These are phyloP conservation scores for Torymus texanus DNA, from an alignment of 2,888 invertebrate genomes.

Conservation along the genomic window DNA sequence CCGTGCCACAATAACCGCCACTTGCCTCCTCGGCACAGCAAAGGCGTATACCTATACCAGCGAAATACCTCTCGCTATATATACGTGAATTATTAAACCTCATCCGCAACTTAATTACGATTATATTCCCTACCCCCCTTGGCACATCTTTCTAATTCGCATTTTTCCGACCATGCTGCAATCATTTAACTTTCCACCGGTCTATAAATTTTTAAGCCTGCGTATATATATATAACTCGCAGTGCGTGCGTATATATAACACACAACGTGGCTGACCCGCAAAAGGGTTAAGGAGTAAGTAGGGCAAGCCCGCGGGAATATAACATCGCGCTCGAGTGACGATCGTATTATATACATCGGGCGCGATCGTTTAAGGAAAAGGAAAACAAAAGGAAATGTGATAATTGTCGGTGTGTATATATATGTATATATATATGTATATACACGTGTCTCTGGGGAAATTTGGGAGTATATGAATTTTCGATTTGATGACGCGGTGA, in stretches of 20 bases:
- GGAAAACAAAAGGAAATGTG: neutral
- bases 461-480: conserved; percentile 14
- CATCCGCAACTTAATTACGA: too few species aligned
- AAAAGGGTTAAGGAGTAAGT: conserved; percentile 21
- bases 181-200: conserved; percentile 21
- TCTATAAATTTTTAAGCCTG: conserved; percentile 18
- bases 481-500: conserved; percentile 1
- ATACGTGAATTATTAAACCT: too few species aligned
- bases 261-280: neutral
- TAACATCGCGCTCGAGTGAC: conserved; percentile 4
- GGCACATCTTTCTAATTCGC: too few species aligned
- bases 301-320: conserved; percentile 17
- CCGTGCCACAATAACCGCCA: too few species aligned
- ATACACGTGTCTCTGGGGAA: conserved; percentile 8
- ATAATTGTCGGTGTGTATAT: neutral
- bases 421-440: too few species aligned
- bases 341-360: neutral
- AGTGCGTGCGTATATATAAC: too few species aligned
- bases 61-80: too few species aligned
- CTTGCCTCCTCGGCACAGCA: too few species aligned
- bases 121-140: too few species aligned
- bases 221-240: too few species aligned
- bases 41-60: too few species aligned
- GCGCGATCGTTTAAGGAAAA: conserved; percentile 3
- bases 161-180: neutral